Base-by-base conservation (phyloP, 1,140 invertebrate species). In the Musca domestica region DNA sequence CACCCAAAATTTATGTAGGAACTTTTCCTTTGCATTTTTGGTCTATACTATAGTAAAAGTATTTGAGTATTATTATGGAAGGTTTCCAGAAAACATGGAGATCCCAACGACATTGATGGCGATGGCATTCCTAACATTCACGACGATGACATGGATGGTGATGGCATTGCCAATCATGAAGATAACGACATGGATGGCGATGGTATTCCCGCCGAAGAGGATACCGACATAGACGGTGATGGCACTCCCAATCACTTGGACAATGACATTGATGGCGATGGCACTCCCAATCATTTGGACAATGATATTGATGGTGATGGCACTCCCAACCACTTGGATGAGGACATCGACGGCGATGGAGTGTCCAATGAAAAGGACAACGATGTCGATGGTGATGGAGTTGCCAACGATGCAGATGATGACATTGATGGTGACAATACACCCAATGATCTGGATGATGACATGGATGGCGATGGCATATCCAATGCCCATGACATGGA, bases 101-200 rank as follows among this genome's bases (percentile, higher is more conserved):
- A 41, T 74, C 63, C 25, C 65, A 74, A 79, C 71, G 77, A 79
- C 48, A 74, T 76, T 23, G 82, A 84, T 73, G 83, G 83, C 72
- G 80, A 81, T 74, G 81, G 76, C 72, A 76, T 78, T 67, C 76
- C 76, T 10, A 70, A 70, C 48, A 25, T 67, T 67, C 12, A 68
- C 15, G 76, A 74, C 19, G 69, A 67, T 0, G 80, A 72, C 48
- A 69, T 72, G 19, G 70, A 72, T 23, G 72, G 73, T 19, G 64
- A 67, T 66, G 67, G 68, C 22, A 70, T 68, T 17, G 66, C 73
- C 41, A 46, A 73, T 74, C 51, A 73, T 76, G 73, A 70, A 76
- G 76, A 78, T 64, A 72, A 72, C 52, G 74, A 76, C 65, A 69
- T 75, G 72, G 66, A 74, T 70, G 51, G 69, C n/a, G 69, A 69